Evolutionary conservation across 2,113 vertebrate species (phyloP).

Genomic region (Hypocryptadius cinnamomeus): DNA sequence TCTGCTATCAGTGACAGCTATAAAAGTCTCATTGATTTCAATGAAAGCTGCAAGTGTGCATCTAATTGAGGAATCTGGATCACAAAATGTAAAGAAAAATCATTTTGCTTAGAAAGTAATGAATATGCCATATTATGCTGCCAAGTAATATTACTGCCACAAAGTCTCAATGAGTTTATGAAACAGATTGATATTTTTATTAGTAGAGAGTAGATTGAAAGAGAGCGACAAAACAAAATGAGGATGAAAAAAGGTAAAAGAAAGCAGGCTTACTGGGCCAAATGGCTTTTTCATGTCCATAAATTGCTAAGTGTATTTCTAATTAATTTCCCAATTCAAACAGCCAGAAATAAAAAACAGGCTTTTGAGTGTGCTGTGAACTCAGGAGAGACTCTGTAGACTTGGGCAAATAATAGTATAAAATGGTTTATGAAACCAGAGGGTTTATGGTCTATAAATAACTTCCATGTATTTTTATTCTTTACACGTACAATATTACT

Average conservation of each 20-base stretch:
- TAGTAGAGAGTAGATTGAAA: conserved; percentile 29
- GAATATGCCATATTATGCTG: conserved; percentile 34
- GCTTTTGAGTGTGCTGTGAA: conserved; percentile 48
- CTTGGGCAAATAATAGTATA: conserved; percentile 64
- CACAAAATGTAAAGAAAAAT: conserved; percentile 52
- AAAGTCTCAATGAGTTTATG: conserved; percentile 39
- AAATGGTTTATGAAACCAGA: conserved; percentile 69
- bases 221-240: conserved; percentile 4
- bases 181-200: conserved; percentile 57
- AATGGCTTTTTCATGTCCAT: conserved; percentile 58
- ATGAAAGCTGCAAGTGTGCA: conserved; percentile 7
- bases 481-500: conserved; percentile 70
- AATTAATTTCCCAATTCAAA: conserved; percentile 67
- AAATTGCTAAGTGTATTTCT: conserved; percentile 62
- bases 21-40: conserved; percentile 33
- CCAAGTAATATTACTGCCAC: conserved; percentile 40
- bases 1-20: background rate
- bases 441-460: conserved; percentile 72
- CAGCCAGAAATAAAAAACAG: conserved; percentile 52
- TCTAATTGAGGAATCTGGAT: conserved; percentile 32
- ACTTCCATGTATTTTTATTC: conserved; percentile 71
- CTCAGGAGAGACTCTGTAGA: conserved; percentile 46
- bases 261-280: conserved; percentile 32
- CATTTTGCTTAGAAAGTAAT: conserved; percentile 42
- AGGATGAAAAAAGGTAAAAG: conserved; percentile 31